Evolutionary conservation across 2,797 vertebrate genomes (phyloP), one percentile per base, ranked within the genome.

Genomic region (Lerista edwardsae): DNA sequence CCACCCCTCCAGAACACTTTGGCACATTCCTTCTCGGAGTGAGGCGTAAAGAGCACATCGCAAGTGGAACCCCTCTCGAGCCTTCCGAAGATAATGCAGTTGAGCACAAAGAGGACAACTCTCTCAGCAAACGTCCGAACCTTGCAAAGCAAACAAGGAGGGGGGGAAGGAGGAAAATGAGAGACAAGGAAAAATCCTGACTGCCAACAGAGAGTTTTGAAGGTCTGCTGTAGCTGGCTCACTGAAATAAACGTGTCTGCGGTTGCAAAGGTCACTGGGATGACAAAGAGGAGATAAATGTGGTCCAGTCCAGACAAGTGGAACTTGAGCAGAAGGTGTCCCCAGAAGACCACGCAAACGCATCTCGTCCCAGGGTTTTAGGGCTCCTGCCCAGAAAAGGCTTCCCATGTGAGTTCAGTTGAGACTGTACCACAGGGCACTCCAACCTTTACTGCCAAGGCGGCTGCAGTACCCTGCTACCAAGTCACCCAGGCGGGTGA

Each of bases 101-200:
- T 98, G 73, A 99, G 97, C 92, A 98, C 94, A 94, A 98, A 98
- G 82, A 99, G 96, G 23, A 98, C 95, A 86, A 99, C 95, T 93
- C 97, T 96, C 95, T 99, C 98, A 91, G 92, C 92, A 27, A 97
- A 94, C 0, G 97, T 97, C 93, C 94, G 96, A 89, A 98, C 98
- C 98, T 99, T 95, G 87, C 75, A 87, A 90, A 89, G 79, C 75
- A 91, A 84, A 57, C 39, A 74, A 90, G 85, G 88, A 84, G 78
- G 47, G 80, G 68, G 75, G 79, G 69, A 89, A 80, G 25, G 62
- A 80, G 91, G 90, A 82, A 65, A 80, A 55, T 2, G 75, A 80
- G 90, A 88, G 89, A 87, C 79, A 25, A 82, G 64, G 80, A 75
- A 4, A 83, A 41, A 39, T 89, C 68, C 85, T 88, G 84, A 12